Conservation (phyloP, 2,888 invertebrate genomes). For the Leptogaster cylindrica region DNA sequence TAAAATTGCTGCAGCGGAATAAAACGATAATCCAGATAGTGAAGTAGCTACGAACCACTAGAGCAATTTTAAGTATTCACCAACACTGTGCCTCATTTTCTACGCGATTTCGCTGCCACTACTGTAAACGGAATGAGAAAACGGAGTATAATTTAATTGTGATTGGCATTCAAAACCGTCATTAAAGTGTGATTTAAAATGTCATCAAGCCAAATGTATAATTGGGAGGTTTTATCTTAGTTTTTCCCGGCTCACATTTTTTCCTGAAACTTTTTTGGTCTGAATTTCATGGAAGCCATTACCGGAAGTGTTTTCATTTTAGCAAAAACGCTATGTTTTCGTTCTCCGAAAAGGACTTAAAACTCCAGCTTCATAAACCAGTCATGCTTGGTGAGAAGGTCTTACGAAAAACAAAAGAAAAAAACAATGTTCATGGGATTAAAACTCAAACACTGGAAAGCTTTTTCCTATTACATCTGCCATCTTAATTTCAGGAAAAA, state of each 20-base stretch:
- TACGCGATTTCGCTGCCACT: neutral
- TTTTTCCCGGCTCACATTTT: neutral
- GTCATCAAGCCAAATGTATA: conserved; percentile 14
- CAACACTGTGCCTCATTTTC: conserved; percentile 18
- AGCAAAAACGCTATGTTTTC: too few species aligned
- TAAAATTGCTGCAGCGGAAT: neutral
- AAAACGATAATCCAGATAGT: neutral
- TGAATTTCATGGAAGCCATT: too few species aligned
- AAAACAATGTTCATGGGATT: conserved; percentile 5
- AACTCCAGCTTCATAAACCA: too few species aligned
- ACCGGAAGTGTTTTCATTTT: too few species aligned
- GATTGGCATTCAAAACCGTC: conserved; percentile 24
- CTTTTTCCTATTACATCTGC: neutral
- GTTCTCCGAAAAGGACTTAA: too few species aligned
- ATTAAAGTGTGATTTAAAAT: conserved; percentile 28
- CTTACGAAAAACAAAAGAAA: neutral
- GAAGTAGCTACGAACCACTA: conserved; percentile 17
- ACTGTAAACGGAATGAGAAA: neutral
- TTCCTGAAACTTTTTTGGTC: too few species aligned
- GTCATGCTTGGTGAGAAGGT: too few species aligned
- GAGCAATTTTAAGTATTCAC: conserved; percentile 17
- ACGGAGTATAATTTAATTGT: neutral
- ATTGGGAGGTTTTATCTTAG: conserved; percentile 8
- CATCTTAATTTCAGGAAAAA: too few species aligned
- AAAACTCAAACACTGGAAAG: conserved; percentile 11